Conservation (phyloP, 2,113 vertebrate species). For the Calcarius ornatus region DNA sequence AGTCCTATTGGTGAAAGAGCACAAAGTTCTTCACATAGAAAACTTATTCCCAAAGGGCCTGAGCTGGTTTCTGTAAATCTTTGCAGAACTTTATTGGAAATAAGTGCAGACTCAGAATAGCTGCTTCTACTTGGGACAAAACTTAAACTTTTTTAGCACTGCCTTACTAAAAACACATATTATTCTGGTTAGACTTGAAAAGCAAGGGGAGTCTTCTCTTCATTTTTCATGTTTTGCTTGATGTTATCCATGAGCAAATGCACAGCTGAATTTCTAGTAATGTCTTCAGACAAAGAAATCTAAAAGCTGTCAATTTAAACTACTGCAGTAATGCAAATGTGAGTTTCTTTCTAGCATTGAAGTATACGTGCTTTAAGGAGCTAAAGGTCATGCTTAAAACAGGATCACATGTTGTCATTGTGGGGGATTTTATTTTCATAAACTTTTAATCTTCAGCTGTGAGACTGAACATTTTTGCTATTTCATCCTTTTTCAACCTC, state of each 20-base stretch:
- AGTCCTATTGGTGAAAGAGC: not conserved
- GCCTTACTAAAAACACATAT: fast-evolving
- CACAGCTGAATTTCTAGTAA: constrained; percentile 19
- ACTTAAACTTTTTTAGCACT: not conserved
- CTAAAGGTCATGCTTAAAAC: constrained; percentile 20
- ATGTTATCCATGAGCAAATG: not conserved
- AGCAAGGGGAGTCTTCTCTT: not conserved
- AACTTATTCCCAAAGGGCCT: not conserved
- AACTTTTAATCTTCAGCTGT: not conserved
- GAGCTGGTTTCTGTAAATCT: not conserved
- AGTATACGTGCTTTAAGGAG: not conserved
- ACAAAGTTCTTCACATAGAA: not conserved
- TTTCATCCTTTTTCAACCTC: constrained; percentile 20
- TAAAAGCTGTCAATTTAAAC: constrained; percentile 21
- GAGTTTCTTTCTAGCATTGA: not conserved
- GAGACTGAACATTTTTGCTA: not conserved
- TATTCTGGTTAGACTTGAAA: not conserved
- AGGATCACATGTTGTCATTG: constrained; percentile 1
- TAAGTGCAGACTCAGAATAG: not conserved
- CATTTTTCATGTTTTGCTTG: not conserved
- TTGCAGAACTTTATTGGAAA: not conserved
- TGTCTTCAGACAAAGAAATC: constrained; percentile 3
- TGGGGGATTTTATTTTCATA: constrained; percentile 12
- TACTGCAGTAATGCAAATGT: not conserved
- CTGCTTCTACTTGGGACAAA: not conserved